Evolutionary conservation across 2,888 invertebrate species (phyloP).

Genomic region (Drosophila vallismaia): DNA sequence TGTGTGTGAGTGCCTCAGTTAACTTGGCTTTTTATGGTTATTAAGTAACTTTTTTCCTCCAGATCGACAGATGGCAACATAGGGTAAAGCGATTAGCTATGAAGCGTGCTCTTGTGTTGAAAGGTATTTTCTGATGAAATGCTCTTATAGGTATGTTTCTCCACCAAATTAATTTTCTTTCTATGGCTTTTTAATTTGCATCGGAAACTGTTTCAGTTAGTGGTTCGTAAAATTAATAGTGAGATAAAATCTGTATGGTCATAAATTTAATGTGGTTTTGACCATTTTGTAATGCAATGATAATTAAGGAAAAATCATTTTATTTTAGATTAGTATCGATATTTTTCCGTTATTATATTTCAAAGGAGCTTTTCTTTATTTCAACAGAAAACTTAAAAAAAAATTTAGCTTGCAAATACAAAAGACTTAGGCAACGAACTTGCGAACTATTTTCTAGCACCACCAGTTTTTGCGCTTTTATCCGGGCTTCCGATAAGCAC

Average conservation of each 20-base stretch:
- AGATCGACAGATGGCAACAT: slow-evolving; percentile 32
- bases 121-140: slow-evolving; percentile 28
- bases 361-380: neutral
- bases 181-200: slow-evolving; percentile 31
- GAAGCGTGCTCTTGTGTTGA: slow-evolving; percentile 44
- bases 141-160: slow-evolving; percentile 15
- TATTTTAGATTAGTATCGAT: too few relatives aligned
- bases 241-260: slow-evolving; percentile 8
- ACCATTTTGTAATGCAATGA: neutral
- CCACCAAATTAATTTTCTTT: slow-evolving; percentile 43
- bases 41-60: slow-evolving; percentile 63
- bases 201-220: slow-evolving; percentile 36
- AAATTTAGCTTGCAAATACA: neutral
- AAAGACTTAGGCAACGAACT: slow-evolving; percentile 52
- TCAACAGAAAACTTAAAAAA: neutral
- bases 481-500: slow-evolving; percentile 24
- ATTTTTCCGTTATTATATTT: neutral
- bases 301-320: too few relatives aligned
- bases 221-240: slow-evolving; percentile 25
- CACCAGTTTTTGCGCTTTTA: slow-evolving; percentile 4
- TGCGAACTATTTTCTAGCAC: neutral
- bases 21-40: slow-evolving; percentile 56
- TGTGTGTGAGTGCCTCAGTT: slow-evolving; percentile 58
- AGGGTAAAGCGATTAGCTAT: slow-evolving; percentile 33
- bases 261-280: slow-evolving; percentile 1